A percentile compares a stretch with the other conserved stretches of the same genome.
These are phyloP conservation scores for Gallinago paraguaiae DNA, from an alignment of 2,113 vertebrate species.

Conservation along the genomic window DNA sequence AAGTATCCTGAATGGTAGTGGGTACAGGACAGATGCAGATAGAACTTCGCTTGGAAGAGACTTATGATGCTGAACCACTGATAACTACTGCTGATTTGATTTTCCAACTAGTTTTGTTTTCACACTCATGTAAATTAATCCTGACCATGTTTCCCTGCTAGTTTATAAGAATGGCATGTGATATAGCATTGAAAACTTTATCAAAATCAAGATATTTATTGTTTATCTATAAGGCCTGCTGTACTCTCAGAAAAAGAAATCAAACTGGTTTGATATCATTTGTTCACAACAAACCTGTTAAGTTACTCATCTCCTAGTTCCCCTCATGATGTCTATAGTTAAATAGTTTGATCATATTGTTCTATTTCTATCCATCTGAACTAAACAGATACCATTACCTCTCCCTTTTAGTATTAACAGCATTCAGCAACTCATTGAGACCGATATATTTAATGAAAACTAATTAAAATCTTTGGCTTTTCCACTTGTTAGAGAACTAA, in stretches of 20 bases:
- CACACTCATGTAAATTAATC: background rate
- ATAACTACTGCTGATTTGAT: background rate
- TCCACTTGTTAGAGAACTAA: background rate
- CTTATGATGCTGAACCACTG: background rate
- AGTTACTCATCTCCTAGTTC: background rate
- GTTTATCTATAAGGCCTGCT: background rate
- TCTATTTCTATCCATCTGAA: background rate
- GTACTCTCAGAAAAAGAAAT: background rate
- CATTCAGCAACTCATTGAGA: background rate
- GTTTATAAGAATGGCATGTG: background rate
- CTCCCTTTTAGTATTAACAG: background rate
- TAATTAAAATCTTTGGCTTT: background rate
- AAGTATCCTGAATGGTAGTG: background rate
- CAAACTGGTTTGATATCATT: background rate
- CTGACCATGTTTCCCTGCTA: background rate
- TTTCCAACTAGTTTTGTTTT: background rate
- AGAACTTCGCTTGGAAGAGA: background rate
- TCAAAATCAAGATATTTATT: background rate
- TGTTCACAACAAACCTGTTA: background rate
- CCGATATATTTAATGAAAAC: background rate
- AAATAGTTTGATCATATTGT: background rate
- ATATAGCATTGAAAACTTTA: background rate
- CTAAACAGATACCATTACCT: background rate
- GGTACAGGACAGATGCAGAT: background rate
- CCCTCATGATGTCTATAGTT: background rate